These are phyloP conservation scores for Bedellia somnulentella DNA, from an alignment of 2,888 invertebrate genomes.

Conservation along the genomic window DNA sequence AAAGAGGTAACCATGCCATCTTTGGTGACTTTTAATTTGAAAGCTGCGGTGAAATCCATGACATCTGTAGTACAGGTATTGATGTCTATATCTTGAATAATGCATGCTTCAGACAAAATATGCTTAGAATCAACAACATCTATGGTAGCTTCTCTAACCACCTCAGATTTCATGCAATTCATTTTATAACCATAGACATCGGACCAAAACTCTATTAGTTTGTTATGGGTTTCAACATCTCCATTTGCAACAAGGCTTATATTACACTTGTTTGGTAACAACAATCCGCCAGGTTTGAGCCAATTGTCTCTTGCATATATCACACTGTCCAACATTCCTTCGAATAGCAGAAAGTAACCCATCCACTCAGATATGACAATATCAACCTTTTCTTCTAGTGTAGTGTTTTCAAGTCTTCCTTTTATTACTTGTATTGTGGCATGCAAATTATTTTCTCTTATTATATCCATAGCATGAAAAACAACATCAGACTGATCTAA, in stretches of 20 bases:
- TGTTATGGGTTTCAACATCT: conserved; percentile 72
- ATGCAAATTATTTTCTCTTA: conserved; percentile 79
- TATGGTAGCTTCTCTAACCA: conserved; percentile 71
- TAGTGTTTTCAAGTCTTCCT: conserved; percentile 83
- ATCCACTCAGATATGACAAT: conserved; percentile 98
- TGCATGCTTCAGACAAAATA: conserved; percentile 67
- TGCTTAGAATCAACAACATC: conserved; percentile 54
- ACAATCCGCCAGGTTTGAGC: conserved; percentile 72
- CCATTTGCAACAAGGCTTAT: conserved; percentile 80
- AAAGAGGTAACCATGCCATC: conserved; percentile 76
- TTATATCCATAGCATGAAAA: conserved; percentile 93
- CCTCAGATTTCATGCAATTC: conserved; percentile 86
- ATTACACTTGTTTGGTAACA: conserved; percentile 84
- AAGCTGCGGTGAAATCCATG: conserved; percentile 71
- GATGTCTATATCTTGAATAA: conserved; percentile 75
- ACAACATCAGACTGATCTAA: conserved; percentile 96
- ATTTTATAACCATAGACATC: conserved; percentile 94
- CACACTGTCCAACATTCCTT: conserved; percentile 95
- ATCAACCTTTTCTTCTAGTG: conserved; percentile 80
- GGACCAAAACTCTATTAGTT: conserved; percentile 84
- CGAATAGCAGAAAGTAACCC: conserved; percentile 96
- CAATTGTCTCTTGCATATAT: conserved; percentile 85
- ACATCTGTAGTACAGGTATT: conserved; percentile 71
- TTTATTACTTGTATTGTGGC: conserved; percentile 76
- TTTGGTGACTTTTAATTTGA: conserved; percentile 65